Conservation (phyloP, 2,113 vertebrate species). For the Macrotis lagotis region DNA sequence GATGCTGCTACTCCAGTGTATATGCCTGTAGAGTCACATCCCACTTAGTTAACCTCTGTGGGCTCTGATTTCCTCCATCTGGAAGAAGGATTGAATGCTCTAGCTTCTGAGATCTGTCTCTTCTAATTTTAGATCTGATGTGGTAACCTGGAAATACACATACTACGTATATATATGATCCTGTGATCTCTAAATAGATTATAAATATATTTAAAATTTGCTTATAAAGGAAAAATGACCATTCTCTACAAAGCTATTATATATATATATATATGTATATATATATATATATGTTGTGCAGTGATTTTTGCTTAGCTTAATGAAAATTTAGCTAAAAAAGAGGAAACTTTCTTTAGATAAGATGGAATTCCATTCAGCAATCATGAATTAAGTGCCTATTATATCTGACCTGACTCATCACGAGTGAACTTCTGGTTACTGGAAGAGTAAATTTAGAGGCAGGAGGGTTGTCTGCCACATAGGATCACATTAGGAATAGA, state of each 20-base stretch:
- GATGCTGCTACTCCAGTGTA: not conserved
- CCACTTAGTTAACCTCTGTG: not conserved
- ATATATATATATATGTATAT: too few species aligned
- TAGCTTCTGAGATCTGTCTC: not conserved
- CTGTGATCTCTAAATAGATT: not conserved
- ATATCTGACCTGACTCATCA: not conserved
- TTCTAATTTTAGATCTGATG: not conserved
- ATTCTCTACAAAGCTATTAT: not conserved
- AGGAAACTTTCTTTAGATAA: not conserved
- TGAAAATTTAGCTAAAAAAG: not conserved
- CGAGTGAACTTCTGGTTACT: not conserved
- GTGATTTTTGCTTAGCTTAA: not conserved
- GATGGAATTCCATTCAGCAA: not conserved
- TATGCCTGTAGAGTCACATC: not conserved
- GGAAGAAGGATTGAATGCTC: not conserved
- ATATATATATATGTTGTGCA: not conserved
- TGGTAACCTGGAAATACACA: not conserved
- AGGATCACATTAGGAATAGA: not conserved
- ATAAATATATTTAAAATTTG: not conserved
- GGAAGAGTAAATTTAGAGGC: not conserved
- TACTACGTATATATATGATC: not conserved
- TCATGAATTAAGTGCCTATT: not conserved
- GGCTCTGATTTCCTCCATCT: not conserved
- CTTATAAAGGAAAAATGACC: not conserved
- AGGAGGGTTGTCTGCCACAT: not conserved